Evolutionary conservation across 2,797 vertebrate species (phyloP), one percentile per base, ranked within the genome.

Genomic region (Scomberomorus guttatus): DNA sequence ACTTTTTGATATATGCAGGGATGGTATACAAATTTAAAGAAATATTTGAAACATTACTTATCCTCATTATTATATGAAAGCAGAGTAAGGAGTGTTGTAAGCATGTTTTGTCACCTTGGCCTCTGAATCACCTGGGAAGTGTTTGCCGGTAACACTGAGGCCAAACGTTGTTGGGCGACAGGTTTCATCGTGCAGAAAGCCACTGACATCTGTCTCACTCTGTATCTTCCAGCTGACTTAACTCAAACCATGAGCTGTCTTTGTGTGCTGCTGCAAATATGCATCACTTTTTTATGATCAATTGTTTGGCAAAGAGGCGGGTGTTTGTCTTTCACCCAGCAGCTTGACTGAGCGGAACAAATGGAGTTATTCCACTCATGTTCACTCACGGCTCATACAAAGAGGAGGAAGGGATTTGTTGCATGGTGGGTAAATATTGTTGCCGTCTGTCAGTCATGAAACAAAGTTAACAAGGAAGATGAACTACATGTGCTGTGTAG

Each of bases 181-280:
- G 83, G 87, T 86, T 88, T 87, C 51, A 68, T 87, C 68, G 62
- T 55, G 77, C 58, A 58, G 82, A 75, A 89, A 79, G 61, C 81
- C 72, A 25, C 34, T 73, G 90, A 94, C 93, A 94, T 93, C 92
- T 91, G 94, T 90, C 86, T 80, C 75, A 29, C 72, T 79, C 80
- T 65, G 78, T 87, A 70, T 90, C 84, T 94, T 94, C 93, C 90
- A 84, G 88, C 74, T 89, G 89, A 91, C 72, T 87, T 89, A 71
- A 66, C 69, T 60, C 81, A 64, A 90, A 90, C 81, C 84, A 89
- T 62, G 58, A 68, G 57, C 81, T 25, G 71, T 82, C 79, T 87
- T 77, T 93, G 89, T 90, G 72, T 77, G 65, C 81, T 62, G 55
- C 62, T 2, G 37, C 34, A 20, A 64, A 27, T 69, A 32, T 1